Percentiles rank a stretch among this genome's conserved stretches.
phyloP scores from a whole-genome alignment of 2,797 vertebrate species.

The Acanthurus leucopareius region DNA sequence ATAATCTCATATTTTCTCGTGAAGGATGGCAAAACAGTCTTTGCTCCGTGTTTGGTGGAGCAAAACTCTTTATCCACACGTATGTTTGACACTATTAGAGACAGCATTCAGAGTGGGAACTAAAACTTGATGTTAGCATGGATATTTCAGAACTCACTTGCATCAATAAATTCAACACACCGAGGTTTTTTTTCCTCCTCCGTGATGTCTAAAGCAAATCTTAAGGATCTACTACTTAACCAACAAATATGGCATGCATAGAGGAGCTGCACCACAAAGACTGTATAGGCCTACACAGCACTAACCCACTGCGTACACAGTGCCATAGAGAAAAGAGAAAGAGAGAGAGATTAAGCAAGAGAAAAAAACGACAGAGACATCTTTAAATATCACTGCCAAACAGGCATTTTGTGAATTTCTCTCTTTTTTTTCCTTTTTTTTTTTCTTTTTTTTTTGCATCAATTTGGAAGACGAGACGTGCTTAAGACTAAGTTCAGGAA shows the following conservation, averaged over 20 bases:
- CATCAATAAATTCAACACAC: conserved; percentile 53
- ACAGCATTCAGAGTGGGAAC: conserved; percentile 51
- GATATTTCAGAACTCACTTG: conserved; percentile 51
- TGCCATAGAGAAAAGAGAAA: conserved; percentile 60
- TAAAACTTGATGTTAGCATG: conserved; percentile 42
- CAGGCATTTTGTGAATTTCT: conserved; percentile 40
- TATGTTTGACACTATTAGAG: conserved; percentile 38
- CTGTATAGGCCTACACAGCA: conserved; percentile 76
- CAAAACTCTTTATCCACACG: conserved; percentile 44
- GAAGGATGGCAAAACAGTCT: conserved; percentile 45
- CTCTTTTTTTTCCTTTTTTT: conserved; percentile 4
- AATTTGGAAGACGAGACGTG: conserved; percentile 82
- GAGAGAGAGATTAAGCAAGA: conserved; percentile 53
- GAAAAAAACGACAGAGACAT: conserved; percentile 44
- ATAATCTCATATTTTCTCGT: conserved; percentile 54
- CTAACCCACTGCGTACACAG: conserved; percentile 74
- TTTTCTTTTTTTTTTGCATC: conserved; percentile 71
- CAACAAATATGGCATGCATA: conserved; percentile 85
- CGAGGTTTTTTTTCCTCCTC: conserved; percentile 22
- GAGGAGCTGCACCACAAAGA: conserved; percentile 81
- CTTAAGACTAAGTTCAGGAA: conserved; percentile 69
- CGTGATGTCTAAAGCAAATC: conserved; percentile 51
- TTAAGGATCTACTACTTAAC: conserved; percentile 68
- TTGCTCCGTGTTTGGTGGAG: conserved; percentile 40
- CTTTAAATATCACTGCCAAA: conserved; percentile 59